A percentile compares a stretch with the other conserved stretches of the same genome.
These are phyloP conservation scores for Notothenia coriiceps DNA, from an alignment of 2,113 vertebrate species.

Conservation along the genomic window DNA sequence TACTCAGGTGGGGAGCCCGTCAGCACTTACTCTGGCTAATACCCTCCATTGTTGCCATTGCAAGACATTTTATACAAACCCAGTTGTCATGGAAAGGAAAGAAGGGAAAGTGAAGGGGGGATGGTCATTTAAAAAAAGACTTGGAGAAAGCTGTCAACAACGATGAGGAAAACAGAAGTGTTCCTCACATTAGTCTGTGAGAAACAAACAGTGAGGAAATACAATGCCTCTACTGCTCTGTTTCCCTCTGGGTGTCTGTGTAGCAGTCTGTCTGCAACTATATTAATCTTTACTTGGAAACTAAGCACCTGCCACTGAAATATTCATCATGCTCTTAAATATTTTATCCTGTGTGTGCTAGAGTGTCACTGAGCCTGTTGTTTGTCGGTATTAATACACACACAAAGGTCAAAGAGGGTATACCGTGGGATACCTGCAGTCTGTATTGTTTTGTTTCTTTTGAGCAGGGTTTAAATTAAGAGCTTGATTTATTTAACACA, in stretches of 20 bases:
- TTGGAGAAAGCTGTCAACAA: not conserved
- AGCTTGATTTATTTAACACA: slow-evolving; percentile 43
- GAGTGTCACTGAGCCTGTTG: slow-evolving; percentile 52
- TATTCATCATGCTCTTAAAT: slow-evolving; percentile 80
- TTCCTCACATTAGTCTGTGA: not conserved
- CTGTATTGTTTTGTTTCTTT: not conserved
- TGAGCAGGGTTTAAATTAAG: not conserved
- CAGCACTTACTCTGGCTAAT: slow-evolving; percentile 55
- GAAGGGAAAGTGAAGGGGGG: slow-evolving; percentile 5
- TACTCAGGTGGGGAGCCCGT: slow-evolving; percentile 66
- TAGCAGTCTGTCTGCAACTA: slow-evolving; percentile 15
- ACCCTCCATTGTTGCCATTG: slow-evolving; percentile 51
- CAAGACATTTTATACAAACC: slow-evolving; percentile 45
- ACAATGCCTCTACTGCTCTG: not conserved
- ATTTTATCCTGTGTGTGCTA: slow-evolving; percentile 71
- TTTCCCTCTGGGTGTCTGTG: not conserved
- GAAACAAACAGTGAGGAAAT: not conserved
- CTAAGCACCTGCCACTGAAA: slow-evolving; percentile 72
- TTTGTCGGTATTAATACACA: slow-evolving; percentile 32
- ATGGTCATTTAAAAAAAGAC: slow-evolving; percentile 7
- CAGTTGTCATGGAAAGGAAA: slow-evolving; percentile 45
- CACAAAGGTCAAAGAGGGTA: slow-evolving; percentile 36
- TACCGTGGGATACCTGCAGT: slow-evolving; percentile 6
- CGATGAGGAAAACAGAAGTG: slow-evolving; percentile 7
- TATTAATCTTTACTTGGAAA: slow-evolving; percentile 66